Conservation (phyloP, 2,797 vertebrate species). For the Eulemur albifrons region DNA sequence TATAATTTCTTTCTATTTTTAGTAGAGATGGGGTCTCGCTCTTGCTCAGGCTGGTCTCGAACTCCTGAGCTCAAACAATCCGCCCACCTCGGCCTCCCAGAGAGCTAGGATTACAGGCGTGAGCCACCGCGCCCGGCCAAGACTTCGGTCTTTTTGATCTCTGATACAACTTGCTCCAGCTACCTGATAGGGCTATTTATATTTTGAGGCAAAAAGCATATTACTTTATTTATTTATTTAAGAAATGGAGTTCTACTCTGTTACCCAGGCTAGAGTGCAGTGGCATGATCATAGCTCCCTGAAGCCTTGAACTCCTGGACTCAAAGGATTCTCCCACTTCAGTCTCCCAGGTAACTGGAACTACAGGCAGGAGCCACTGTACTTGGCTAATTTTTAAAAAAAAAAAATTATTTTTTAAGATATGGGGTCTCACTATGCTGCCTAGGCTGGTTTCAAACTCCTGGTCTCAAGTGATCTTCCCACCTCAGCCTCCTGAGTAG, state of each 20-base stretch:
- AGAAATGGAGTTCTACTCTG: neutral
- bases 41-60: no score
- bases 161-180: neutral
- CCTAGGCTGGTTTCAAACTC: neutral
- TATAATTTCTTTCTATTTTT: no score
- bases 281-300: neutral
- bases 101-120: no score
- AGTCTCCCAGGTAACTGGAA: neutral
- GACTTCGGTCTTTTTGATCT: neutral
- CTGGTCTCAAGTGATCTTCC: neutral
- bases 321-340: neutral
- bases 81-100: no score
- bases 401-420: neutral
- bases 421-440: neutral
- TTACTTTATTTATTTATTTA: neutral
- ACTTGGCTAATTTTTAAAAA: neutral
- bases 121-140: no score
- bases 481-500: neutral
- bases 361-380: neutral
- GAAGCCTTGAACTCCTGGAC: neutral
- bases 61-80: no score
- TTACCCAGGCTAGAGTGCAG: neutral
- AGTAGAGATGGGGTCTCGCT: no score
- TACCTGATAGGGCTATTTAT: neutral
- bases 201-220: neutral